Percentiles rank a stretch among this genome's conserved stretches.
Evolutionary conservation across 2,797 vertebrate species (phyloP).

Genomic region (Tragelaphus oryx): DNA sequence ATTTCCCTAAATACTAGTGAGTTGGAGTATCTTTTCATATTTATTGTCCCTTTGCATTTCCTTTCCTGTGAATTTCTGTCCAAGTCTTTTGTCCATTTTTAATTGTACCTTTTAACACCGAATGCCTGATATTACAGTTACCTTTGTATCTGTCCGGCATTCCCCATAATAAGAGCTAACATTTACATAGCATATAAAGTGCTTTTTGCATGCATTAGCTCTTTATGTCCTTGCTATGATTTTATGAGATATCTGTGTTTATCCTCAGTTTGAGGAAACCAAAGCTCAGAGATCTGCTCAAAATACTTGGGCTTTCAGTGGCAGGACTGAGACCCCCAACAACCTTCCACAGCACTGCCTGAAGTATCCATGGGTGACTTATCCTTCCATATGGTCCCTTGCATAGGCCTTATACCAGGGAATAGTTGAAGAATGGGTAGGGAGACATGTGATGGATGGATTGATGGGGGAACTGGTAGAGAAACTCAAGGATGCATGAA

Average conservation of each 20-base stretch:
- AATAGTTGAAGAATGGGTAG: neutral
- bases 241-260: neutral
- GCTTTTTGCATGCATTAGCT: neutral
- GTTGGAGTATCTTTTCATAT: neutral
- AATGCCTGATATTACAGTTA: neutral
- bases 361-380: neutral
- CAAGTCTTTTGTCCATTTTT: neutral
- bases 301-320: neutral
- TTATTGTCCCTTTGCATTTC: neutral
- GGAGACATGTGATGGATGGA: neutral
- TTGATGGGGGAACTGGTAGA: neutral
- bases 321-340: neutral
- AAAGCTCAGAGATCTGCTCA: neutral
- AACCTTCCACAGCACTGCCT: neutral
- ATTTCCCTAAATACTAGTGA: neutral
- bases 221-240: neutral
- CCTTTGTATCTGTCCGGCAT: neutral
- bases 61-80: neutral
- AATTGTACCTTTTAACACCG: neutral
- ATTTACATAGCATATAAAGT: neutral
- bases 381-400: neutral
- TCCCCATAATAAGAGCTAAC: neutral
- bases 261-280: constrained; percentile 1
- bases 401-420: neutral
- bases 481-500: neutral